Evolutionary conservation across 2,888 invertebrate species (phyloP), one percentile per base, ranked within the genome.

Genomic region (Tupiocoris notatus): DNA sequence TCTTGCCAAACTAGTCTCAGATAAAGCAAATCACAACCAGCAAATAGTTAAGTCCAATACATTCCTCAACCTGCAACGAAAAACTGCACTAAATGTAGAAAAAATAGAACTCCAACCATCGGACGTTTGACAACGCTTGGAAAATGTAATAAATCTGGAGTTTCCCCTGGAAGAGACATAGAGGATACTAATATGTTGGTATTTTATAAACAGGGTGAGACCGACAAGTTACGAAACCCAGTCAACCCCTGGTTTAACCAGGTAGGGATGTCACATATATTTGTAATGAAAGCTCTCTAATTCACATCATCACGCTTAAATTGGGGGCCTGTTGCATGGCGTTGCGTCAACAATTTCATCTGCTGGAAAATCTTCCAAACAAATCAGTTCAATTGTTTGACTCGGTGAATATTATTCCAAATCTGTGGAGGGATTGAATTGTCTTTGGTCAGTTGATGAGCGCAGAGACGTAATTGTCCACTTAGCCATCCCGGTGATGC

Each of bases 211-310:
- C 82, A 82, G 82, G 82, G 81, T 80, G 75, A 81, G 81, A 77
- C 81, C 82, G 77, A 79, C 80, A 74, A 79, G 77, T 74, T 76
- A 78, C 78, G 79, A 81, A 67, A 81, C 79, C 79, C 81, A 81
- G 79, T 79, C 81, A 65, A 81, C 81, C 78, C 81, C 81, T 81
- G 81, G 81, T 81, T 80, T 80, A 77, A 78, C 81, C 81, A 82
- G 82, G 82, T 82, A 82, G 79, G 81, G 79, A 78, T 17, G 23
- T 65, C 75, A 65, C 75, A 64, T 75, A 54, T 65, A 62, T 75
- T 56, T 65, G 18, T 65, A 64, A 64, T 58, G 63, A 39, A 39
- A 63, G 73, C 73, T 73, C 73, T 23, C 17, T 63, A 39, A 73
- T 73, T 57, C 39, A 62, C 63, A 73, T 63, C 73, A 73, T 39